Evolutionary conservation across 1,140 invertebrate genomes (phyloP).

Genomic region (Papilio helenus): DNA sequence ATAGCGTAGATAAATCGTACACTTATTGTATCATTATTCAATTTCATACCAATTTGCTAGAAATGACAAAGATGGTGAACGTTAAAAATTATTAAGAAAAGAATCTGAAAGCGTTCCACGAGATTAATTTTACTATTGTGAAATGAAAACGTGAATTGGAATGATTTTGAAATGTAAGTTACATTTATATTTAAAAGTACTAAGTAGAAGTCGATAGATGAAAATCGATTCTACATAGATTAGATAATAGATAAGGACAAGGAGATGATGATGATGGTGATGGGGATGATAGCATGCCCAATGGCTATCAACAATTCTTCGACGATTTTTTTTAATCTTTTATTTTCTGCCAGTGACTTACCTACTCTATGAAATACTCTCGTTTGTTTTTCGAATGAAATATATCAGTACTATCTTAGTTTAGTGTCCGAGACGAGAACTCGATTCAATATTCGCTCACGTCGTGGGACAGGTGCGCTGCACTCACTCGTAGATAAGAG

Average conservation of each 20-base stretch:
- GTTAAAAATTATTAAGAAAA: neutral
- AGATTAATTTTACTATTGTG: neutral
- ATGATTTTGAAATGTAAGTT: neutral
- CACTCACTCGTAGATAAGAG: conserved; percentile 44
- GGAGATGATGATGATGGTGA: neutral
- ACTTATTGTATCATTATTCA: conserved; percentile 11
- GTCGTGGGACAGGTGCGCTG: conserved; percentile 50
- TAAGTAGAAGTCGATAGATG: too few species aligned
- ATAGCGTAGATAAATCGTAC: neutral
- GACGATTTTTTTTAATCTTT: neutral
- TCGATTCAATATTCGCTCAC: conserved; percentile 46
- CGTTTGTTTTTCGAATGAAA: neutral
- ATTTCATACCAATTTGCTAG: conserved; percentile 11
- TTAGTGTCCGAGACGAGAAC: conserved; percentile 42
- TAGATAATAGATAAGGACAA: neutral
- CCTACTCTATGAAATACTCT: neutral
- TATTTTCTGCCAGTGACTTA: neutral
- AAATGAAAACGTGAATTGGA: neutral
- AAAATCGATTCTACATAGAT: neutral
- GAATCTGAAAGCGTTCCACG: neutral
- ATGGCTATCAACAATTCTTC: neutral
- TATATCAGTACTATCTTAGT: conserved; percentile 42
- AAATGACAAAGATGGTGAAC: neutral
- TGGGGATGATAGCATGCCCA: neutral
- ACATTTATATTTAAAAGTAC: neutral